These are phyloP conservation scores for Silurus asotus DNA, from an alignment of 2,113 vertebrate species.

Conservation along the genomic window DNA sequence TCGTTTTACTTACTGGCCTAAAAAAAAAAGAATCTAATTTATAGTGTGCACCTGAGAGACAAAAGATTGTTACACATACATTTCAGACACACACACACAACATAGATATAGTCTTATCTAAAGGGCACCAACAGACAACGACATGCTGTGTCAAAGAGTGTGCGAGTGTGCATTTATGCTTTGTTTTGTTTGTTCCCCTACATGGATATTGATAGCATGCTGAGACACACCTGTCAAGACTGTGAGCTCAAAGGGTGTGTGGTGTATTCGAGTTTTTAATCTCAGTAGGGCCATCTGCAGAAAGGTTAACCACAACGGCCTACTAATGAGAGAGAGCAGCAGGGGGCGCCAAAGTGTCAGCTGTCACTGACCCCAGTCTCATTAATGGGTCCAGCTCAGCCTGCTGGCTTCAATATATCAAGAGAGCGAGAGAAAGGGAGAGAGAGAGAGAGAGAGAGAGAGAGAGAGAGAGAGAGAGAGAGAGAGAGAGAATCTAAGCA, in stretches of 20 bases:
- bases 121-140: neutral
- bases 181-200: slow-evolving; percentile 25
- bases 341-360: slow-evolving; percentile 48
- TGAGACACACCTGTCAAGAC: slow-evolving; percentile 54
- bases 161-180: slow-evolving; percentile 18
- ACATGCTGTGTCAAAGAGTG: slow-evolving; percentile 24
- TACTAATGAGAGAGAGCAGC: slow-evolving; percentile 45
- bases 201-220: slow-evolving; percentile 51
- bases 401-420: slow-evolving; percentile 19
- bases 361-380: slow-evolving; percentile 48
- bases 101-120: neutral
- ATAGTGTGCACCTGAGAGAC: neutral
- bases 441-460: neutral
- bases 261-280: slow-evolving; percentile 50
- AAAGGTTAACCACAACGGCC: slow-evolving; percentile 51
- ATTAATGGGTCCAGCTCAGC: slow-evolving; percentile 24
- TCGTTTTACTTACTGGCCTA: neutral
- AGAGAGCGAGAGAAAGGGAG: neutral
- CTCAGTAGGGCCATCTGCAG: slow-evolving; percentile 46
- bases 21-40: neutral
- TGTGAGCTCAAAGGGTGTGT: slow-evolving; percentile 50
- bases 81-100: neutral
- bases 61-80: neutral
- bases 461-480: slow-evolving; percentile 49
- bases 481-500: neutral